A percentile compares a stretch with the other conserved stretches of the same genome.
Conservation (phyloP, 2,888 invertebrate genomes). For the Caradrina kadenii region DNA sequence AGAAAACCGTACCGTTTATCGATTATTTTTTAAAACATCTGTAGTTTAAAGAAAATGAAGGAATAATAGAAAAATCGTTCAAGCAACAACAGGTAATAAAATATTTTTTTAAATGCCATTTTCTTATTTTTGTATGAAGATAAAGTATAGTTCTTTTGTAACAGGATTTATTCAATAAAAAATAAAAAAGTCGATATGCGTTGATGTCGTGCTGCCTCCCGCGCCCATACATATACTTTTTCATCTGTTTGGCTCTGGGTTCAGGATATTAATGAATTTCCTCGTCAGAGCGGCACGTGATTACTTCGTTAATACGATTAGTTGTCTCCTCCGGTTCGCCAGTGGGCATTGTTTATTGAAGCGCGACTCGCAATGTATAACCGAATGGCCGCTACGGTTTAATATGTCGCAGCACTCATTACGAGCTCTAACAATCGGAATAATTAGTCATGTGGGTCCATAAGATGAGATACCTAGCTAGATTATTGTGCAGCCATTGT, state of each 20-base stretch:
- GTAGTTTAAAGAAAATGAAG: too few species aligned
- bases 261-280: constrained; percentile 94
- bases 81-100: too few species aligned
- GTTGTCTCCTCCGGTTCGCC: constrained; percentile 67
- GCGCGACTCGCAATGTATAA: constrained; percentile 59
- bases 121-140: background rate
- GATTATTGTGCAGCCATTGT: constrained; percentile 51
- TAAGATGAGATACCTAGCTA: constrained; percentile 45
- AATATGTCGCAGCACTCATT: constrained; percentile 52
- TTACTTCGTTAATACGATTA: constrained; percentile 93
- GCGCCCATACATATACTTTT: constrained; percentile 72
- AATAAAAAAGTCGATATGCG: constrained; percentile 11
- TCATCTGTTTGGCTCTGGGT: constrained; percentile 74
- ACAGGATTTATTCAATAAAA: constrained; percentile 47
- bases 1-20: too few species aligned
- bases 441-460: constrained; percentile 58
- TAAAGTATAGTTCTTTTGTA: background rate
- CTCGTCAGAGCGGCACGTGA: constrained; percentile 91
- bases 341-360: constrained; percentile 70
- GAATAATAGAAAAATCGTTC: too few species aligned
- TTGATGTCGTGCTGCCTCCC: background rate
- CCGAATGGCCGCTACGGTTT: constrained; percentile 37
- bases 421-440: constrained; percentile 55
- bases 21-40: too few species aligned
- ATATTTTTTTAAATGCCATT: background rate